Conservation (phyloP, 1,140 invertebrate species). For the Nasonia vitripennis region DNA sequence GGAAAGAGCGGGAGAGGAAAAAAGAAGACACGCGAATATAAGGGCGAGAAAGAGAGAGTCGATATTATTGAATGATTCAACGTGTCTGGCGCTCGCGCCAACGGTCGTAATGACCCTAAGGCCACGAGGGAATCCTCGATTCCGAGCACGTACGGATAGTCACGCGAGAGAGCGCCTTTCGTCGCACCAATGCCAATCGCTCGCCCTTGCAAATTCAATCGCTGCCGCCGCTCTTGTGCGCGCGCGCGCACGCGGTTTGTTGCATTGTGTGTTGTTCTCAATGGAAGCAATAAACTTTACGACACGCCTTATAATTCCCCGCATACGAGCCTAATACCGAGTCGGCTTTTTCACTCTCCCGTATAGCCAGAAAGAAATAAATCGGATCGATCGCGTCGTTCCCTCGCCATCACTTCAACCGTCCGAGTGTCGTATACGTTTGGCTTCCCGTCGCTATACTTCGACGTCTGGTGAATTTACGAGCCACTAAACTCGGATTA, state of each 20-base stretch:
- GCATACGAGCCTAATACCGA: too few relatives aligned
- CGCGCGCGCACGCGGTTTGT: too few relatives aligned
- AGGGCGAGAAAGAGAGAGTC: background rate
- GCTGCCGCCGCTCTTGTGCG: background rate
- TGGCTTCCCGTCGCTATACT: background rate
- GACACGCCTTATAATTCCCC: background rate
- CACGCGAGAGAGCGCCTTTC: constrained; percentile 21
- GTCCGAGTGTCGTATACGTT: background rate
- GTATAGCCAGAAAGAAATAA: background rate
- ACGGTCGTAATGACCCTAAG: constrained; percentile 30
- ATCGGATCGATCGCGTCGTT: constrained; percentile 23
- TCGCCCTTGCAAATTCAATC: constrained; percentile 36
- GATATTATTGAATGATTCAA: constrained; percentile 46
- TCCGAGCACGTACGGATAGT: constrained; percentile 39
- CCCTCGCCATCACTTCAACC: background rate
- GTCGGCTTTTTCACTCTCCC: too few relatives aligned
- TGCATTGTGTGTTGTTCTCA: background rate
- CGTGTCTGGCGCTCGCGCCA: background rate
- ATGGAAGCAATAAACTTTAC: too few relatives aligned
- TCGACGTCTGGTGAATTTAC: constrained; percentile 23
- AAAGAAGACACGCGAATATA: background rate
- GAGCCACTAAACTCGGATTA: constrained; percentile 46
- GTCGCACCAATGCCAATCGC: constrained; percentile 10
- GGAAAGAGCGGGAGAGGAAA: background rate
- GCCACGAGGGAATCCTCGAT: background rate